phyloP scores from a whole-genome alignment of 2,113 vertebrate genomes.

The Oreochromis tanganicae region DNA sequence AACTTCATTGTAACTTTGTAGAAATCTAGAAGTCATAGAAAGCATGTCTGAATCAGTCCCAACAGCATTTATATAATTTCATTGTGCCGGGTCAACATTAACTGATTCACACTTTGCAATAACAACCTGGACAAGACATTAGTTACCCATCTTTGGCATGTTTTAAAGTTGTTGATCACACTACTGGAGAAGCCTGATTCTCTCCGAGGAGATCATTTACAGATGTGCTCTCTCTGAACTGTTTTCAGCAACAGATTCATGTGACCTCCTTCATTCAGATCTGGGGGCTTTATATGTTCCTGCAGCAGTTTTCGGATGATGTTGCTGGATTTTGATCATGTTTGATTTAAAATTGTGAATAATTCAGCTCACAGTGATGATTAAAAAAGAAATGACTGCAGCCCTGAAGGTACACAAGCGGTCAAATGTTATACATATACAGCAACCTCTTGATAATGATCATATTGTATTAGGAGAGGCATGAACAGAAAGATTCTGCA shows the following conservation, averaged over 20 bases:
- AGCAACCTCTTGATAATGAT: neutral
- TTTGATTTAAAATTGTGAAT: neutral
- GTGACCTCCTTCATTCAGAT: conserved; percentile 8
- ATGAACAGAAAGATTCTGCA: neutral
- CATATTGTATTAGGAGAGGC: neutral
- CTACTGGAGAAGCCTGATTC: neutral
- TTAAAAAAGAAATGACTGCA: neutral
- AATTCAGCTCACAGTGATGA: neutral
- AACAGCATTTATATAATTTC: neutral
- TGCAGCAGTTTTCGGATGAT: neutral
- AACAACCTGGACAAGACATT: neutral
- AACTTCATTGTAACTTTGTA: neutral
- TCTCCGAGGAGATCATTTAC: neutral
- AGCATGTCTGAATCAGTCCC: neutral
- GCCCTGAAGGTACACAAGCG: neutral
- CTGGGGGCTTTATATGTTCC: neutral
- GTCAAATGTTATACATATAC: neutral
- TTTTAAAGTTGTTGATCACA: neutral
- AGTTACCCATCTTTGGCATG: neutral
- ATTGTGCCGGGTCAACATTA: neutral
- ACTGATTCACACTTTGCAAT: neutral
- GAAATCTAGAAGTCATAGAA: neutral
- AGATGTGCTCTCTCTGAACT: neutral
- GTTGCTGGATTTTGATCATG: neutral
- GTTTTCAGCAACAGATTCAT: conserved; percentile 1